Percentiles rank a stretch among this genome's conserved stretches.
Conservation (phyloP, 2,113 vertebrate genomes). For the Carassius carassius region DNA sequence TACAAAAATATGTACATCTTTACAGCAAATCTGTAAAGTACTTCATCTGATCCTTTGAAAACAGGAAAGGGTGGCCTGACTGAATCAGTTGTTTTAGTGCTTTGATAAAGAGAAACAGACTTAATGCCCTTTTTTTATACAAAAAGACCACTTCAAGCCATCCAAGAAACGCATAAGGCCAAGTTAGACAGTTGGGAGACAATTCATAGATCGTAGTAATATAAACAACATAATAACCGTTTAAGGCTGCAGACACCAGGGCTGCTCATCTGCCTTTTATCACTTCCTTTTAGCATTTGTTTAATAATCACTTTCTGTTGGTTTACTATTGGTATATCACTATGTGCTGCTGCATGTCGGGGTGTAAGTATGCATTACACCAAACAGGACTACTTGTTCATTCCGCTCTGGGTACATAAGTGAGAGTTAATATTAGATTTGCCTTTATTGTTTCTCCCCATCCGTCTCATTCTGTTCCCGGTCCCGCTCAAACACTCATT, state of each 20-base stretch:
- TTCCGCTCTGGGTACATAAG: conserved; percentile 51
- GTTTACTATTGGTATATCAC: not conserved
- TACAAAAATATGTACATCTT: conserved; percentile 63
- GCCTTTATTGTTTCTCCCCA: conserved; percentile 14
- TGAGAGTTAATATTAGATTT: conserved; percentile 3
- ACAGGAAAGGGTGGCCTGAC: conserved; percentile 49
- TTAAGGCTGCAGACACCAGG: conserved; percentile 21
- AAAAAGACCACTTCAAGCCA: conserved; percentile 19
- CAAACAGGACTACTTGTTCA: conserved; percentile 61
- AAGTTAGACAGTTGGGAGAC: conserved; percentile 39
- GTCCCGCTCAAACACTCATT: conserved; percentile 56
- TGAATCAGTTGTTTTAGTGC: conserved; percentile 62
- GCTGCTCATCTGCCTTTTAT: conserved; percentile 3
- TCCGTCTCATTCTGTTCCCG: conserved; percentile 49
- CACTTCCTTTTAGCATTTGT: not conserved
- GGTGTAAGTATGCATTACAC: not conserved
- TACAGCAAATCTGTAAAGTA: conserved; percentile 54
- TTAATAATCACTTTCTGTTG: conserved; percentile 7
- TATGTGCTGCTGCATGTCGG: not conserved
- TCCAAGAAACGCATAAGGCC: conserved; percentile 35
- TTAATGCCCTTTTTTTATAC: conserved; percentile 29
- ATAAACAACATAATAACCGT: conserved; percentile 9
- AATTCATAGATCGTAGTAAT: conserved; percentile 23
- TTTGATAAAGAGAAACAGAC: conserved; percentile 46
- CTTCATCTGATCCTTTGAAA: conserved; percentile 38